Percentiles rank a stretch among this genome's conserved stretches.
These are phyloP conservation scores for Triplophysa yarkandensis DNA, from an alignment of 2,797 vertebrate genomes.

Conservation along the genomic window DNA sequence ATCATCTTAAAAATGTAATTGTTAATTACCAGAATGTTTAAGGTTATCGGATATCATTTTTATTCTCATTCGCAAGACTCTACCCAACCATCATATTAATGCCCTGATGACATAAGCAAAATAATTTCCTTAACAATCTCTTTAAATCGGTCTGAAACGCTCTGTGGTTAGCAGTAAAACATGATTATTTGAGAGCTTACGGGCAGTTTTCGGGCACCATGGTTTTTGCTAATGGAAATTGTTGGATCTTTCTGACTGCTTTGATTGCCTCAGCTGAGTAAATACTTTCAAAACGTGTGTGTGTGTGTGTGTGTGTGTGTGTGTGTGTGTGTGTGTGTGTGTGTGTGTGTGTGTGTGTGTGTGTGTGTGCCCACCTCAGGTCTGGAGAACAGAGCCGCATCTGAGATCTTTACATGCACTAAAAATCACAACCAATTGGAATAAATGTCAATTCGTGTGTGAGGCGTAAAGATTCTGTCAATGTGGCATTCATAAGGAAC, in stretches of 20 bases:
- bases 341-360: slow-evolving; percentile 8
- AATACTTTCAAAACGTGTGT: slow-evolving; percentile 56
- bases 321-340: slow-evolving; percentile 11
- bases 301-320: slow-evolving; percentile 46
- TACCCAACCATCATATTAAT: slow-evolving; percentile 18
- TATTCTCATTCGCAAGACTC: background rate
- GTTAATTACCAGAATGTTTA: background rate
- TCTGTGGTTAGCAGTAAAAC: slow-evolving; percentile 62
- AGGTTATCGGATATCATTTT: too few species aligned
- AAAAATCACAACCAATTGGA: slow-evolving; percentile 51
- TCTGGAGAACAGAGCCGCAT: slow-evolving; percentile 8
- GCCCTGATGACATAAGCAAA: slow-evolving; percentile 54
- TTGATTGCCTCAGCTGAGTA: slow-evolving; percentile 65
- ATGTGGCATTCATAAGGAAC: background rate
- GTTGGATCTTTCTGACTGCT: slow-evolving; percentile 52
- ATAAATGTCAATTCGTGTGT: slow-evolving; percentile 43
- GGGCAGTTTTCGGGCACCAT: slow-evolving; percentile 59
- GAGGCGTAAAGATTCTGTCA: background rate
- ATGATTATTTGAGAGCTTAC: slow-evolving; percentile 56
- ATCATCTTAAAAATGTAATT: too few species aligned
- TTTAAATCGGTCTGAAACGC: slow-evolving; percentile 51
- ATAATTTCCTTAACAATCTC: slow-evolving; percentile 62
- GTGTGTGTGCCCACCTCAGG: slow-evolving; percentile 54
- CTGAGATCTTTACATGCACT: slow-evolving; percentile 40
- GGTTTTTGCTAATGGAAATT: slow-evolving; percentile 60